phyloP scores from a whole-genome alignment of 2,113 vertebrate species.

The Eurypyga helias region DNA sequence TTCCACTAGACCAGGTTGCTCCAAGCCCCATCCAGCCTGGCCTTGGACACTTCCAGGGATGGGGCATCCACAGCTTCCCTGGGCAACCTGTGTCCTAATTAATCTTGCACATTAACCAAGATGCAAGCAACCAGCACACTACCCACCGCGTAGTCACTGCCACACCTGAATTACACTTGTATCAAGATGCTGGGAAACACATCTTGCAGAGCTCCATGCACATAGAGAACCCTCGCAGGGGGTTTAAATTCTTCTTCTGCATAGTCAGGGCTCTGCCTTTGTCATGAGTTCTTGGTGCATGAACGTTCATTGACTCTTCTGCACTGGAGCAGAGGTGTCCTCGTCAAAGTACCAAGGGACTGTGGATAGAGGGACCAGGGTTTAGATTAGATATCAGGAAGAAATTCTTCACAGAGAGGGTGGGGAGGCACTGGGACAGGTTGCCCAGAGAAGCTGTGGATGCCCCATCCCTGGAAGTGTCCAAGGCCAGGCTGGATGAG shows the following conservation, averaged over 20 bases:
- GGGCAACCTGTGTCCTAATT: too few species aligned
- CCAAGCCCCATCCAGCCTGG: too few species aligned
- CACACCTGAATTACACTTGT: not conserved
- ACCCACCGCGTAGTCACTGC: not conserved
- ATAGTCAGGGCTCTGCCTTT: not conserved
- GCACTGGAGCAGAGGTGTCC: not conserved
- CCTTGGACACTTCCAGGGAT: too few species aligned
- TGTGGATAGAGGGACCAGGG: not conserved
- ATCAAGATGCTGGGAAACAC: not conserved
- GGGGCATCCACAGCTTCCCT: too few species aligned
- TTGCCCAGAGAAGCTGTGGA: too few species aligned
- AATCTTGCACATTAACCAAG: not conserved
- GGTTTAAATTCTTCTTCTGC: not conserved
- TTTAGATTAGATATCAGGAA: too few species aligned
- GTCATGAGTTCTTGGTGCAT: not conserved
- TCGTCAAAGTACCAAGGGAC: not conserved
- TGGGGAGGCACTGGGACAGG: too few species aligned
- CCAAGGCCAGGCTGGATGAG: too few species aligned
- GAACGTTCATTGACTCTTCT: rapidly evolving
- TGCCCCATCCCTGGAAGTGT: too few species aligned
- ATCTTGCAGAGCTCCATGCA: not conserved
- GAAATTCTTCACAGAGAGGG: too few species aligned
- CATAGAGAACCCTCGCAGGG: rapidly evolving
- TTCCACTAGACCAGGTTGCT: too few species aligned
- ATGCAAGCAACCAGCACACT: not conserved